These are phyloP conservation scores for Bos taurus DNA, from an alignment of 2,113 vertebrate genomes.

Conservation along the genomic window DNA sequence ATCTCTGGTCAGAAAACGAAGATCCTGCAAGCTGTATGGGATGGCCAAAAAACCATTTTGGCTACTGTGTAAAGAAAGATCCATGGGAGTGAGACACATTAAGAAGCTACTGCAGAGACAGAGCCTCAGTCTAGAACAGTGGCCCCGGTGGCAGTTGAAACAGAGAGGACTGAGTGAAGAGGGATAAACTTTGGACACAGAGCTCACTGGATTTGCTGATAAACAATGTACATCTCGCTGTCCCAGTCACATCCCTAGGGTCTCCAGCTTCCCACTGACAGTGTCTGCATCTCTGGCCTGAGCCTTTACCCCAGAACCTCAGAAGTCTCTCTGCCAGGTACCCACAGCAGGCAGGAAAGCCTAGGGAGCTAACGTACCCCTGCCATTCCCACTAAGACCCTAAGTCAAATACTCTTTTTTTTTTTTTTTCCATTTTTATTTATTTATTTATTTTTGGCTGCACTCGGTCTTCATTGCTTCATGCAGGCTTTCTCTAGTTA, in stretches of 20 bases:
- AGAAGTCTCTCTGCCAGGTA: neutral
- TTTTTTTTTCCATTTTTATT: neutral
- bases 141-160: neutral
- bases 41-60: neutral
- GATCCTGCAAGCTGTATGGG: neutral
- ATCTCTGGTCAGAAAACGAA: neutral
- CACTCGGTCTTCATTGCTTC: neutral
- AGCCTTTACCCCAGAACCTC: neutral
- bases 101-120: neutral
- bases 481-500: neutral
- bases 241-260: neutral
- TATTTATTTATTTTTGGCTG: neutral
- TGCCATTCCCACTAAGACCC: neutral
- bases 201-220: neutral
- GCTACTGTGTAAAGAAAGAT: neutral
- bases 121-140: neutral
- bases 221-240: rapidly evolving
- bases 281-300: neutral
- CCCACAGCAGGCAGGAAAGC: neutral
- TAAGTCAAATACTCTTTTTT: neutral
- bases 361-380: neutral
- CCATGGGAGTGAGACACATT: neutral
- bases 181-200: neutral
- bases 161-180: neutral
- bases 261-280: neutral